A percentile compares a stretch with the other conserved stretches of the same genome.
phyloP scores from a whole-genome alignment of 2,797 vertebrate species.

The Eutrigla gurnardus region DNA sequence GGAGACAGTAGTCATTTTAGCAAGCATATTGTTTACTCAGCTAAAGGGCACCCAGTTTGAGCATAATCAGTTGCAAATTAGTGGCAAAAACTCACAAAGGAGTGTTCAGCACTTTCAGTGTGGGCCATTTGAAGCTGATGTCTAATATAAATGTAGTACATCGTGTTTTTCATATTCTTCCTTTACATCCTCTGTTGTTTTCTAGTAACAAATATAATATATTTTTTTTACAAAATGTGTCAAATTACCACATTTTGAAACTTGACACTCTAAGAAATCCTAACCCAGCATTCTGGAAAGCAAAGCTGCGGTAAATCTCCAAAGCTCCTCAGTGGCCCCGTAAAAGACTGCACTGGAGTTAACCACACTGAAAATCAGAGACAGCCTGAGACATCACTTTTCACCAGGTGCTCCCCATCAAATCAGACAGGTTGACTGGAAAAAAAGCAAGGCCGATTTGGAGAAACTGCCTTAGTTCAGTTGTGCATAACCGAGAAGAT shows the following conservation, averaged over 20 bases:
- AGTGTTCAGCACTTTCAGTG: slow-evolving; percentile 51
- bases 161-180: not conserved
- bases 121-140: slow-evolving; percentile 42
- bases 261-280: too few species aligned
- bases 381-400: not conserved
- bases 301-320: too few species aligned
- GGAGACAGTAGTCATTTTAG: slow-evolving; percentile 46
- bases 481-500: not conserved
- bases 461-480: not conserved
- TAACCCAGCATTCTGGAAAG: too few species aligned
- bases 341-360: too few species aligned
- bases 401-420: too few species aligned
- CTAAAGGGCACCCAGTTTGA: slow-evolving; percentile 53
- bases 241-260: not conserved
- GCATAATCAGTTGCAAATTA: slow-evolving; percentile 55
- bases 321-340: too few species aligned
- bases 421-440: too few species aligned
- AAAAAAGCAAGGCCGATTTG: too few species aligned
- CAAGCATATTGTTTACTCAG: slow-evolving; percentile 63
- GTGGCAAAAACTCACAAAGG: slow-evolving; percentile 46
- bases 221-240: not conserved
- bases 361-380: not conserved
- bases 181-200: not conserved
- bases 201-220: not conserved
- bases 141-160: slow-evolving; percentile 30